A percentile compares a stretch with the other conserved stretches of the same genome.
These are phyloP conservation scores for Odocoileus virginianus DNA, from an alignment of 2,113 vertebrate species.

Conservation along the genomic window DNA sequence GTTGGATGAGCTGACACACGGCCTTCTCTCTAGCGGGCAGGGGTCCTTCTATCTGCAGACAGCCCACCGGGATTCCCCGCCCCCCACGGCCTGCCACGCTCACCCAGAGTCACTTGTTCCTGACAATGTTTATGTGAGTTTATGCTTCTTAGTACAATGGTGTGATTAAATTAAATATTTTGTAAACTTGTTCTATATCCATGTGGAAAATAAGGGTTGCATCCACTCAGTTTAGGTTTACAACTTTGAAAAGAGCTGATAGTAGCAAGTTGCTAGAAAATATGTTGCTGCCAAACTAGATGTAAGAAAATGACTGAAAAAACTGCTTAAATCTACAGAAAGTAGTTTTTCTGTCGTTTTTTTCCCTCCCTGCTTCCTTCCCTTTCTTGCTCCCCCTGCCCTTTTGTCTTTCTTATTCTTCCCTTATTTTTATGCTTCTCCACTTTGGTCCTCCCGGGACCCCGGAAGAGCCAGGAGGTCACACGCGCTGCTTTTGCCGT, in stretches of 20 bases:
- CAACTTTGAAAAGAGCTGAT: background rate
- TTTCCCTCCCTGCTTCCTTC: background rate
- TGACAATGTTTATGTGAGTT: too few species aligned
- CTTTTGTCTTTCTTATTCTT: background rate
- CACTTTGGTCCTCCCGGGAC: background rate
- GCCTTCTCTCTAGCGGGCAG: background rate
- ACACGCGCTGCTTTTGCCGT: accelerated
- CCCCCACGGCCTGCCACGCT: background rate
- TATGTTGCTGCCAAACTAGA: background rate
- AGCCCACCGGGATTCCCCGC: accelerated
- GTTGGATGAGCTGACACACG: background rate
- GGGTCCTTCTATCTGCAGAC: accelerated
- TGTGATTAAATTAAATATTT: background rate
- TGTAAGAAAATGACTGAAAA: background rate
- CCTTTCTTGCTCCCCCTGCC: accelerated
- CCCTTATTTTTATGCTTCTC: background rate
- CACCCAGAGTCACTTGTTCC: background rate
- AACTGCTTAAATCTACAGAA: background rate
- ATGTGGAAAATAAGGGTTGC: background rate
- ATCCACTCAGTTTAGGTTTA: background rate
- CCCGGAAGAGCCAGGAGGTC: background rate
- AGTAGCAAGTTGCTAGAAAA: background rate
- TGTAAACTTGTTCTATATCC: background rate
- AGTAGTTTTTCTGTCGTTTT: background rate
- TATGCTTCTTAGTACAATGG: too few species aligned